A percentile compares a stretch with the other conserved stretches of the same genome.
These are phyloP conservation scores for Trichopoda pennipes DNA, from an alignment of 2,888 invertebrate genomes.

Conservation along the genomic window DNA sequence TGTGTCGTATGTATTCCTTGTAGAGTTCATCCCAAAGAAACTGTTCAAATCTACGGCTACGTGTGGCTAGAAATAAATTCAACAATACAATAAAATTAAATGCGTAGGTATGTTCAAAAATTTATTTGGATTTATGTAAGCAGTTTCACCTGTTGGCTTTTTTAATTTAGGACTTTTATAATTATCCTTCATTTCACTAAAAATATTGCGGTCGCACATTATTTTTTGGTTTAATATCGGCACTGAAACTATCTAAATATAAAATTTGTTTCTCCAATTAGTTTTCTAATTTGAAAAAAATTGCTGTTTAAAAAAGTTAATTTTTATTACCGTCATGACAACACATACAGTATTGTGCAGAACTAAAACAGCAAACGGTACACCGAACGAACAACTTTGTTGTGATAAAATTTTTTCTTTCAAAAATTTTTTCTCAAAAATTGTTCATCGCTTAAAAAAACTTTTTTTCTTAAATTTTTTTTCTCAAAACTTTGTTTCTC, in stretches of 20 bases:
- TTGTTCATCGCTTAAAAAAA: no score
- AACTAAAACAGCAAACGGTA: no score
- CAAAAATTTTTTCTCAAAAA: no score
- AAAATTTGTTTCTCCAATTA: conserved; percentile 2
- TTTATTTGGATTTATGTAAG: no score
- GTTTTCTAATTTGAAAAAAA: conserved; percentile 14
- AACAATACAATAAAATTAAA: no score
- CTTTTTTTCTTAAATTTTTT: no score
- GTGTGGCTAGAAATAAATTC: conserved; percentile 72
- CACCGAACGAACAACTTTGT: no score
- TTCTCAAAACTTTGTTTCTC: no score
- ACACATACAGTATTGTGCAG: no score
- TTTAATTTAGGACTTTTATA: conserved; percentile 73
- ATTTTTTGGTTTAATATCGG: not conserved
- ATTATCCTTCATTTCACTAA: conserved; percentile 71
- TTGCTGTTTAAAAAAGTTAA: conserved; percentile 26
- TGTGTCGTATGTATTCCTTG: conserved; percentile 76
- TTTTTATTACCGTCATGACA: conserved; percentile 34
- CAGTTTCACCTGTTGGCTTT: conserved; percentile 72
- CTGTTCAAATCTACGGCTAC: conserved; percentile 75
- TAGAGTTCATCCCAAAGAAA: conserved; percentile 78
- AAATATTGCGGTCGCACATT: conserved; percentile 59
- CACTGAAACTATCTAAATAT: not conserved
- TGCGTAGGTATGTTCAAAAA: no score
- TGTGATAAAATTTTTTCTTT: no score